Conservation (phyloP, 2,888 invertebrate genomes). For the Cepaea hortensis region DNA sequence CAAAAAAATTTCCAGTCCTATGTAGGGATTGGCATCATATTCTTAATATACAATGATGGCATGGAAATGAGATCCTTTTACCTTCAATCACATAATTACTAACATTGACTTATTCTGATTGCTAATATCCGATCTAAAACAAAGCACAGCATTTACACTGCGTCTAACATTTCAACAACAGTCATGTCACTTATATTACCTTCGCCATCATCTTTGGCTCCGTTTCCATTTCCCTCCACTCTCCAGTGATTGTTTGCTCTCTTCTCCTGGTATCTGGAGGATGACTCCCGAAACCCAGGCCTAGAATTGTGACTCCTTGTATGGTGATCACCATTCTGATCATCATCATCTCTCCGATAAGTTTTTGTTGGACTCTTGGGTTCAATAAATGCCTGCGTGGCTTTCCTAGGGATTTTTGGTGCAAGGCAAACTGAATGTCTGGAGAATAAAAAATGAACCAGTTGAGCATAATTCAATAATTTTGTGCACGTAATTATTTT, state of each 20-base stretch:
- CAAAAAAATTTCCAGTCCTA: too few species aligned
- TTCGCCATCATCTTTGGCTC: constrained; percentile 32
- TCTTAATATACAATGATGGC: too few species aligned
- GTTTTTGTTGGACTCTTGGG: constrained; percentile 52
- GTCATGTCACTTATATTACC: neutral
- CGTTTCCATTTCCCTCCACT: constrained; percentile 40
- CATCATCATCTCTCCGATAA: constrained; percentile 40
- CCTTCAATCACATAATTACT: too few species aligned
- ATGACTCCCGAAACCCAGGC: constrained; percentile 46
- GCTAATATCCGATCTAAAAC: too few species aligned
- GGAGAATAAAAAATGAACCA: neutral
- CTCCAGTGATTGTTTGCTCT: constrained; percentile 46
- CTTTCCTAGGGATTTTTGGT: constrained; percentile 59
- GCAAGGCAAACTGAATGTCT: constrained; percentile 63
- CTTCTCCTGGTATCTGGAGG: constrained; percentile 50
- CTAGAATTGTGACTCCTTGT: constrained; percentile 9
- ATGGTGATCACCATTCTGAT: constrained; percentile 40
- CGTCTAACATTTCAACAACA: neutral
- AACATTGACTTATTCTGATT: too few species aligned
- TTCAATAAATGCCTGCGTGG: constrained; percentile 61
- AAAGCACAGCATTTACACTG: neutral
- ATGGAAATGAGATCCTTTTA: too few species aligned
- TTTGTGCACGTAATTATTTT: too few species aligned
- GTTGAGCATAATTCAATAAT: too few species aligned
- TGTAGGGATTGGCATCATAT: too few species aligned